Evolutionary conservation across 2,888 invertebrate species (phyloP).

Genomic region (Gisinianus flammeolus): DNA sequence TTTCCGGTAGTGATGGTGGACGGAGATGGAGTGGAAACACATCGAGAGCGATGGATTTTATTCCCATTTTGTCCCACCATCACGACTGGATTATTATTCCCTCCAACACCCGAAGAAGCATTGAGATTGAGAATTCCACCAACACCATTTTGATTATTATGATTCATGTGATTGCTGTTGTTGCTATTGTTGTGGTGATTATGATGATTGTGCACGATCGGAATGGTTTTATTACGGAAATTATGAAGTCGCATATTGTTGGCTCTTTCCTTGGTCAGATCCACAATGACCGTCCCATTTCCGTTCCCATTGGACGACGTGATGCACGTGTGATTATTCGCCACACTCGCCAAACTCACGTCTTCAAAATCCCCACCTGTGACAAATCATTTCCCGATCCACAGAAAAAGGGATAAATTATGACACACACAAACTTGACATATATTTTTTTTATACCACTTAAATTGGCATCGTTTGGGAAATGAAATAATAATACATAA

Average conservation of each 20-base stretch:
- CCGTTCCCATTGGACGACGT: slow-evolving; percentile 11
- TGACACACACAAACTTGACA: too few species aligned
- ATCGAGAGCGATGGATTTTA: background rate
- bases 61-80: slow-evolving; percentile 9
- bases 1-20: too few species aligned
- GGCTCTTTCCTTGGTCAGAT: slow-evolving; percentile 49
- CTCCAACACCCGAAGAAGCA: too few species aligned
- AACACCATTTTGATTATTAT: slow-evolving; percentile 36
- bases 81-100: background rate
- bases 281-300: slow-evolving; percentile 45
- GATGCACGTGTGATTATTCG: slow-evolving; percentile 56
- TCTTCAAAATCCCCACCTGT: slow-evolving; percentile 58
- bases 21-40: background rate
- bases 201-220: slow-evolving; percentile 47
- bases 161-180: slow-evolving; percentile 36
- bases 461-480: background rate
- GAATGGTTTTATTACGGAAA: slow-evolving; percentile 54
- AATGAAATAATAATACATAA: too few species aligned
- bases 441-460: background rate
- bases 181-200: slow-evolving; percentile 30
- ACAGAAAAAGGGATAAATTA: too few species aligned
- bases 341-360: slow-evolving; percentile 58
- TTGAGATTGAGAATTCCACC: slow-evolving; percentile 9
- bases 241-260: slow-evolving; percentile 45
- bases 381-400: too few species aligned